These are phyloP conservation scores for Halocaridina rubra DNA, from an alignment of 2,888 invertebrate species.

Conservation along the genomic window DNA sequence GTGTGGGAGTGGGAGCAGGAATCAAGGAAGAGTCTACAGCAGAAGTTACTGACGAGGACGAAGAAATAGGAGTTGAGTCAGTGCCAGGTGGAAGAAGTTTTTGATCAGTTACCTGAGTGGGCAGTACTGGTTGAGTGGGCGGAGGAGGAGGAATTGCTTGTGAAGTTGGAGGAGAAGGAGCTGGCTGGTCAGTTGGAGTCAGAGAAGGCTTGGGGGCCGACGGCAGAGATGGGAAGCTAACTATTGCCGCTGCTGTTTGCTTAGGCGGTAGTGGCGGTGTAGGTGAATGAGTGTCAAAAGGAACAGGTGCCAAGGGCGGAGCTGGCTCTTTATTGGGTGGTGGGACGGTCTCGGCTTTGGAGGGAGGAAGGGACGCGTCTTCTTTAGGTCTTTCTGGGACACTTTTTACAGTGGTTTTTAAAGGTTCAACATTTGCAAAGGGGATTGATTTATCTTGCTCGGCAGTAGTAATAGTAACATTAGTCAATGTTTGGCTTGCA, in stretches of 20 bases:
- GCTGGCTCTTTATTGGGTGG: not conserved
- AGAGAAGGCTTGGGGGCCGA: not conserved
- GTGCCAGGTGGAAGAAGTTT: not conserved
- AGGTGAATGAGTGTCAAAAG: not conserved
- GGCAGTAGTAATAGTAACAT: too few species aligned
- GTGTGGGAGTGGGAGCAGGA: not conserved
- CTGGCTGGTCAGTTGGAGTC: not conserved
- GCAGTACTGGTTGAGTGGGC: not conserved
- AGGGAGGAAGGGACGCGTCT: not conserved
- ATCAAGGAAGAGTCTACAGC: not conserved
- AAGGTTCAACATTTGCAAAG: too few species aligned
- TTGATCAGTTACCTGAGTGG: not conserved
- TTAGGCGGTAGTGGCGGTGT: constrained; percentile 2
- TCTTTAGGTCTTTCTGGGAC: too few species aligned
- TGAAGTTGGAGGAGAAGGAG: not conserved
- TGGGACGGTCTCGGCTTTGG: not conserved
- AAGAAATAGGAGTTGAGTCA: not conserved
- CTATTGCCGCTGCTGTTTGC: not conserved
- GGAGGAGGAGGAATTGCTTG: not conserved
- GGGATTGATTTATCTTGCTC: too few species aligned
- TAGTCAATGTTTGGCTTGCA: too few species aligned
- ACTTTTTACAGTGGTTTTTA: too few species aligned
- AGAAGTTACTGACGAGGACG: not conserved
- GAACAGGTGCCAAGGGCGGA: not conserved
- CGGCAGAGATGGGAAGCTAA: not conserved